Conservation (phyloP, 2,888 invertebrate genomes). For the Bhutanitis thaidina region DNA sequence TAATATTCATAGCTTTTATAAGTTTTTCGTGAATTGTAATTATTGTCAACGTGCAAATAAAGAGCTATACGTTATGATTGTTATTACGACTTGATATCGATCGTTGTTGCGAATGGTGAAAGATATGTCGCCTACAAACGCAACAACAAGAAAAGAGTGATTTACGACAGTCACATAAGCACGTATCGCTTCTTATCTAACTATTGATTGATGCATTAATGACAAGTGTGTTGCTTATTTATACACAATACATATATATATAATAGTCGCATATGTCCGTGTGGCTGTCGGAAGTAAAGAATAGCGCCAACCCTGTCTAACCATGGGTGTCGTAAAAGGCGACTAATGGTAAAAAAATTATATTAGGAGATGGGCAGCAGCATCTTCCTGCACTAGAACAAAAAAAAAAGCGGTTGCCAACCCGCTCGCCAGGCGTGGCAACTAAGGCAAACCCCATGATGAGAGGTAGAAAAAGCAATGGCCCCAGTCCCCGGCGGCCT, state of each 20-base stretch:
- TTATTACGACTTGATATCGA: constrained; percentile 6
- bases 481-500: too few species aligned
- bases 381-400: too few species aligned
- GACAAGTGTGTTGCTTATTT: constrained; percentile 42
- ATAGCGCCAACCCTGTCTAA: too few species aligned
- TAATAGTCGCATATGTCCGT: background rate
- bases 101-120: constrained; percentile 18
- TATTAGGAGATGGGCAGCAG: too few species aligned
- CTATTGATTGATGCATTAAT: constrained; percentile 63
- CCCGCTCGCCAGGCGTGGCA: too few species aligned
- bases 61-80: background rate
- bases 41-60: background rate
- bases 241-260: constrained; percentile 37
- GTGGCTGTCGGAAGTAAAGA: too few species aligned
- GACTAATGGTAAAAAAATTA: too few species aligned
- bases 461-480: too few species aligned
- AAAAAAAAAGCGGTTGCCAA: too few species aligned
- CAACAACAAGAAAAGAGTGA: constrained; percentile 52
- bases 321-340: too few species aligned
- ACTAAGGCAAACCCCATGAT: too few species aligned
- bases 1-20: background rate
- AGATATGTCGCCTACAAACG: constrained; percentile 27
- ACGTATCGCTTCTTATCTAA: constrained; percentile 57
- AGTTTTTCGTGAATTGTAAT: background rate
- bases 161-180: constrained; percentile 60